Conservation (phyloP, 2,797 vertebrate genomes). For the Eurystomus glaucurus region DNA sequence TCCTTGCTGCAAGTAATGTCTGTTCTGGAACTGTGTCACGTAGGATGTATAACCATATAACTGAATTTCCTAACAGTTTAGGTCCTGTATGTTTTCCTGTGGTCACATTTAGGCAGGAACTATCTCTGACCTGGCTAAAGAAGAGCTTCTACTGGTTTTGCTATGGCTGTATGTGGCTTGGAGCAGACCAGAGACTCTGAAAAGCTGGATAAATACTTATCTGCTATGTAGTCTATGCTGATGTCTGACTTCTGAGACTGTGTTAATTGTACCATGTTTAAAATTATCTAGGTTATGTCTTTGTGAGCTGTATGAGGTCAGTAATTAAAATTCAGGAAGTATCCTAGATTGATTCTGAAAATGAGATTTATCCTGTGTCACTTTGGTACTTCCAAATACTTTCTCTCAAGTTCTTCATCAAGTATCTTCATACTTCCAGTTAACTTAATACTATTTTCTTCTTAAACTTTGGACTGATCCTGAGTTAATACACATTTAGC, state of each 20-base stretch:
- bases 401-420: background rate
- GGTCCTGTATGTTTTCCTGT: background rate
- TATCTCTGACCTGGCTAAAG: background rate
- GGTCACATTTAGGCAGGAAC: background rate
- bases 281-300: background rate
- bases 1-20: background rate
- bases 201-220: background rate
- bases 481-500: background rate
- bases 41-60: background rate
- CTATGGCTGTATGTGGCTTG: rapidly evolving
- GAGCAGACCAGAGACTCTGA: background rate
- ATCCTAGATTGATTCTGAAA: background rate
- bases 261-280: background rate
- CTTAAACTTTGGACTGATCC: background rate
- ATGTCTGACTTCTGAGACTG: background rate
- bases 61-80: background rate
- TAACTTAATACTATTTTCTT: background rate
- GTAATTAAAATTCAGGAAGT: background rate
- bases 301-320: background rate
- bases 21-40: background rate
- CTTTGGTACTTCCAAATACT: background rate
- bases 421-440: background rate
- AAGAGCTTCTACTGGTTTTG: background rate
- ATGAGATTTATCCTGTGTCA: background rate
- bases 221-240: background rate